Conservation (phyloP, 2,797 vertebrate species). For the Lagocephalus sceleratus region DNA sequence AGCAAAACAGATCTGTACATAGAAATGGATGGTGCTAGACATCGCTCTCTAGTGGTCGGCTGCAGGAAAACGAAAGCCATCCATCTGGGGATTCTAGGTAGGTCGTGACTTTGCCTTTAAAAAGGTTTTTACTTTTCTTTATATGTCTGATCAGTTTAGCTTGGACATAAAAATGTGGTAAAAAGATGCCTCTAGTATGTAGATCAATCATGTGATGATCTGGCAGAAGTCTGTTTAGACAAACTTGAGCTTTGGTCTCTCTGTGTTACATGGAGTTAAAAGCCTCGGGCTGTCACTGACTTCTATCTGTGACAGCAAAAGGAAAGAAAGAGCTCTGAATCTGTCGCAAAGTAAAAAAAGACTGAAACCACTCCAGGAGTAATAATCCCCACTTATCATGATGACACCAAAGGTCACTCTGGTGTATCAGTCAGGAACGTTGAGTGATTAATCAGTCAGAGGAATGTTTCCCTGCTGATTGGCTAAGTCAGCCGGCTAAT, state of each 20-base stretch:
- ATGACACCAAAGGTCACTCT: conserved; percentile 32
- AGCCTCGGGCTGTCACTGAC: neutral
- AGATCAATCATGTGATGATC: conserved; percentile 1
- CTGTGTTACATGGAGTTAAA: neutral
- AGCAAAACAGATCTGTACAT: neutral
- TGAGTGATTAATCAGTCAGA: conserved; percentile 22
- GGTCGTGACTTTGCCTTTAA: too few relatives aligned
- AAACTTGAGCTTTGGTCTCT: neutral
- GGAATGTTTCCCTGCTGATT: conserved; percentile 23
- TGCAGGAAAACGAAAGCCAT: too few relatives aligned
- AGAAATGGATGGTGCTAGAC: too few relatives aligned
- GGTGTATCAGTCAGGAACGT: conserved; percentile 4
- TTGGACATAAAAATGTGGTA: too few relatives aligned
- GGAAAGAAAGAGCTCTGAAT: neutral
- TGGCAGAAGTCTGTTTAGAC: conserved; percentile 1
- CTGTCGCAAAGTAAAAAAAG: conserved; percentile 12
- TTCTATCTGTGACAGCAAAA: conserved; percentile 6
- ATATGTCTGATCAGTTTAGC: too few relatives aligned
- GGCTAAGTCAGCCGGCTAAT: conserved; percentile 24
- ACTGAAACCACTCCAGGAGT: conserved; percentile 47
- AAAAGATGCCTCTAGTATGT: too few relatives aligned
- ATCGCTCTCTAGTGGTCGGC: too few relatives aligned
- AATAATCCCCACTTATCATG: conserved; percentile 10
- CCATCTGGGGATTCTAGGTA: too few relatives aligned
- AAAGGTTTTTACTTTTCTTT: too few relatives aligned